A percentile compares a stretch with the other conserved stretches of the same genome.
Conservation (phyloP, 2,113 vertebrate genomes). For the Piaya cayana region DNA sequence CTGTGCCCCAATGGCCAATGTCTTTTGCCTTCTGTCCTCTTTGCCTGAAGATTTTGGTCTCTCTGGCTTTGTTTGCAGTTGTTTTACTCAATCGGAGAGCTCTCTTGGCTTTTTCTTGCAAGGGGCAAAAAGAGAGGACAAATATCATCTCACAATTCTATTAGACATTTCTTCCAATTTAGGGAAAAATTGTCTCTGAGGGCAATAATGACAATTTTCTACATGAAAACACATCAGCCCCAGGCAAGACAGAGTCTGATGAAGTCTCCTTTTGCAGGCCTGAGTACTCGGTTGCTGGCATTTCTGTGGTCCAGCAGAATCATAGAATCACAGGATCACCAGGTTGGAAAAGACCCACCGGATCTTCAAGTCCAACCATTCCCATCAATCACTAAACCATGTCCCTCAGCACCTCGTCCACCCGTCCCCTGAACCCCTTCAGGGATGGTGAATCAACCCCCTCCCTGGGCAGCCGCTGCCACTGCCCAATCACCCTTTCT, state of each 20-base stretch:
- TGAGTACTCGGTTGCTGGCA: not conserved
- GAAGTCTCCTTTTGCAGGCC: not conserved
- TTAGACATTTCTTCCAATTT: not conserved
- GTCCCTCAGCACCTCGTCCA: too few species aligned
- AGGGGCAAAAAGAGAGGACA: not conserved
- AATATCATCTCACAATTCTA: not conserved
- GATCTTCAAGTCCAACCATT: too few species aligned
- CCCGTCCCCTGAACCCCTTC: too few species aligned
- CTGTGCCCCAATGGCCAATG: not conserved
- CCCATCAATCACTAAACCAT: too few species aligned
- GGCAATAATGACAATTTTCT: not conserved
- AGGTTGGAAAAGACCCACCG: too few species aligned
- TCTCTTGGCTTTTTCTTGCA: not conserved
- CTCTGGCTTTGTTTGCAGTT: not conserved
- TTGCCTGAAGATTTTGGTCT: rapidly evolving
- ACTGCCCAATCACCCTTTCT: too few species aligned
- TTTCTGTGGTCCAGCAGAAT: not conserved
- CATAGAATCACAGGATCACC: too few species aligned
- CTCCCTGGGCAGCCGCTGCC: too few species aligned
- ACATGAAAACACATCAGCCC: not conserved
- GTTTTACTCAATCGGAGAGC: not conserved
- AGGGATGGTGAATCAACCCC: too few species aligned
- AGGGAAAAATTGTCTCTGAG: not conserved
- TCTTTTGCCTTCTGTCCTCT: not conserved
- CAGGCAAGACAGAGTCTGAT: rapidly evolving